These are phyloP conservation scores for Smittia aterrima DNA, from an alignment of 2,888 invertebrate genomes.

Conservation along the genomic window DNA sequence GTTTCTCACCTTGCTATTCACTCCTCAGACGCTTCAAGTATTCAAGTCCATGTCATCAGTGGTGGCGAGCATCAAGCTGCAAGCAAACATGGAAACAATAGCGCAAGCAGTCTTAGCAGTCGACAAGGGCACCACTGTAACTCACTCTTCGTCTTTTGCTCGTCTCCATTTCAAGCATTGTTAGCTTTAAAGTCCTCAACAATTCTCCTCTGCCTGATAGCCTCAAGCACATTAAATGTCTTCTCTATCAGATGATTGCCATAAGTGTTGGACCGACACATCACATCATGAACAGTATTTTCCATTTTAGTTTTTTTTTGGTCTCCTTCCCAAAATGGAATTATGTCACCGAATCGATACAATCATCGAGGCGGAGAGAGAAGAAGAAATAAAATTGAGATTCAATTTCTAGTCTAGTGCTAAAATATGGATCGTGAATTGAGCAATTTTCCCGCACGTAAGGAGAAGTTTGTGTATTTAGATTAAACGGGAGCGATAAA, in stretches of 20 bases:
- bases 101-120: constrained; percentile 40
- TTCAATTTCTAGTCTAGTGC: not conserved
- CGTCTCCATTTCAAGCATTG: constrained; percentile 13
- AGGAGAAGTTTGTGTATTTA: not conserved
- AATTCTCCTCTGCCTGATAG: constrained; percentile 22
- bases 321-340: not conserved
- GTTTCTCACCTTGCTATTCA: not conserved
- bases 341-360: constrained; percentile 11
- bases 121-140: not conserved
- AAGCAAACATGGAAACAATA: constrained; percentile 53
- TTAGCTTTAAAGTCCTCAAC: constrained; percentile 30
- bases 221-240: constrained; percentile 25
- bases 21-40: constrained; percentile 52
- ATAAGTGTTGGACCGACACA: not conserved
- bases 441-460: not conserved
- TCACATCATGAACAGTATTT: not conserved
- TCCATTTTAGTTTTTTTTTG: not conserved
- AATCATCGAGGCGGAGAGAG: not conserved
- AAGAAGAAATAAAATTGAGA: not conserved
- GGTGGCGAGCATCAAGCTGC: constrained; percentile 52
- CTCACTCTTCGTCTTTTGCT: constrained; percentile 10
- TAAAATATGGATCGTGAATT: not conserved
- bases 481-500: not conserved
- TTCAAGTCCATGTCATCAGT: constrained; percentile 56
- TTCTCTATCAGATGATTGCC: constrained; percentile 36